Percentiles rank a stretch among this genome's conserved stretches.
Conservation (phyloP, 2,113 vertebrate species). For the Bagarius yarrelli region DNA sequence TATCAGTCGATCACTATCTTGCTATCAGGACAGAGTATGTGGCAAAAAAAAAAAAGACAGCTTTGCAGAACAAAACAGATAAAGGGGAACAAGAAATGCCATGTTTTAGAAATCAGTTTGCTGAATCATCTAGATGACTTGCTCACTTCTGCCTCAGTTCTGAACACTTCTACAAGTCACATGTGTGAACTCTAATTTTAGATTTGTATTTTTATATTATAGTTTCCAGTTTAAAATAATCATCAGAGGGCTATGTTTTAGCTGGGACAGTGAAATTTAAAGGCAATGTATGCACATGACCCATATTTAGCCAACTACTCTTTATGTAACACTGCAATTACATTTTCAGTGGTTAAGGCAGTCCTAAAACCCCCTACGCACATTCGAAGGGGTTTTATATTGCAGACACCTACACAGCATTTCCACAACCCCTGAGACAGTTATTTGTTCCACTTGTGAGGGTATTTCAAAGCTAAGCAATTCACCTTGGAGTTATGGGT, state of each 20-base stretch:
- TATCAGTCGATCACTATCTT: neutral
- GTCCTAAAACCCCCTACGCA: neutral
- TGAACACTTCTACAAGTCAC: conserved; percentile 23
- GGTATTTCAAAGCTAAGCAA: neutral
- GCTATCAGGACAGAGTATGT: neutral
- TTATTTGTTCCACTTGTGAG: conserved; percentile 21
- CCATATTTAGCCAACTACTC: neutral
- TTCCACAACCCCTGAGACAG: conserved; percentile 42
- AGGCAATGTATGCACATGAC: neutral
- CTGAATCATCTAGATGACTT: conserved; percentile 34
- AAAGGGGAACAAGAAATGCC: conserved; percentile 24
- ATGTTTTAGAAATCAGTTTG: conserved; percentile 28
- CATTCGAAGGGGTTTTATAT: conserved; percentile 17
- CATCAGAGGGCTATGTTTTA: neutral
- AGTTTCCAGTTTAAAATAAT: neutral
- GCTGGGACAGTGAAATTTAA: neutral
- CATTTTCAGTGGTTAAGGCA: conserved; percentile 24
- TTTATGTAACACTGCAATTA: neutral
- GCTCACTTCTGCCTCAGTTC: conserved; percentile 36
- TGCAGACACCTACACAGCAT: conserved; percentile 39
- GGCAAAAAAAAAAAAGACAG: neutral
- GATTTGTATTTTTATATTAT: no score
- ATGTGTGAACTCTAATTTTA: neutral
- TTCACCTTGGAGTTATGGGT: neutral
- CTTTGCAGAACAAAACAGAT: neutral